phyloP scores from a whole-genome alignment of 2,113 vertebrate species.

The Chlamydotis undulata region DNA sequence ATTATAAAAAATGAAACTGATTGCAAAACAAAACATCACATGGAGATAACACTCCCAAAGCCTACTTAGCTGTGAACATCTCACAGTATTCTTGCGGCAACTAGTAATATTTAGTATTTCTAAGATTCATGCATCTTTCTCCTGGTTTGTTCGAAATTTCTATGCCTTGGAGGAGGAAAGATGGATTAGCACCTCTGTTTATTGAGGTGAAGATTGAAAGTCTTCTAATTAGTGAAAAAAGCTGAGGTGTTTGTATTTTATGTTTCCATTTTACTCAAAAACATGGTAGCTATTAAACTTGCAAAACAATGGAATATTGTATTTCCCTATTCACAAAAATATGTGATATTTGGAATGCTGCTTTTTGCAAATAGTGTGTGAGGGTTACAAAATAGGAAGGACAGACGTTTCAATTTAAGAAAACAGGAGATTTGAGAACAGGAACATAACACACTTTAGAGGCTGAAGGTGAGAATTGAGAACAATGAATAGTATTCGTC shows the following conservation, averaged over 20 bases:
- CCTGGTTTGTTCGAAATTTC: neutral
- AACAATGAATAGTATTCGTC: neutral
- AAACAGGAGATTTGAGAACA: neutral
- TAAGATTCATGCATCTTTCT: neutral
- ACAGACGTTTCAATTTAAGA: neutral
- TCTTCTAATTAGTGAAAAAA: neutral
- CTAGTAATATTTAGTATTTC: neutral
- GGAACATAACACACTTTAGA: neutral
- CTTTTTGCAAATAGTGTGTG: neutral
- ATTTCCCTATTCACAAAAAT: neutral
- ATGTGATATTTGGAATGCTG: neutral
- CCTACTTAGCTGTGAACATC: neutral
- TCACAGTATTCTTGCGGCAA: neutral
- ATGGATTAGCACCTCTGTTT: neutral
- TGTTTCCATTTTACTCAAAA: neutral
- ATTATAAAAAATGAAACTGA: neutral
- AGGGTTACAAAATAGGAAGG: neutral
- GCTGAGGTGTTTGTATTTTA: neutral
- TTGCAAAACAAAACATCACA: neutral
- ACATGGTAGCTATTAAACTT: neutral
- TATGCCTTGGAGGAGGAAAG: neutral
- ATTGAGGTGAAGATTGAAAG: neutral
- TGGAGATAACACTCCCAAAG: neutral
- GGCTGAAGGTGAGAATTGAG: neutral
- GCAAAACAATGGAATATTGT: neutral